Percentiles rank a stretch among this genome's conserved stretches.
phyloP scores from a whole-genome alignment of 2,797 vertebrate genomes.

The Heteromormyrus szaboi region DNA sequence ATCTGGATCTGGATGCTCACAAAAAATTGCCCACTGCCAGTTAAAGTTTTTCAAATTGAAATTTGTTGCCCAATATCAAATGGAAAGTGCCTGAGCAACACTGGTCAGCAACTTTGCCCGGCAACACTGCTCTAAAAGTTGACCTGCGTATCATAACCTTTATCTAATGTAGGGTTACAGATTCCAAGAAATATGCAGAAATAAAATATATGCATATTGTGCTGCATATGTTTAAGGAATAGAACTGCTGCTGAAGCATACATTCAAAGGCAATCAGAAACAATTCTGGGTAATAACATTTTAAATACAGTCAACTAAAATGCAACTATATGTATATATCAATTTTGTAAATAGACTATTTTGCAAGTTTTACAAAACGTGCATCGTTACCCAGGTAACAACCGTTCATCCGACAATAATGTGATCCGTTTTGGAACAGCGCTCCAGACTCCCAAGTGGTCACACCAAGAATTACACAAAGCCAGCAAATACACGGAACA shows the following conservation, averaged over 20 bases:
- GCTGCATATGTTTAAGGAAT: not conserved
- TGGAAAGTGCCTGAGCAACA: not conserved
- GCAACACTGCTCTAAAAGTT: not conserved
- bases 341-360: not conserved
- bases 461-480: constrained; percentile 10
- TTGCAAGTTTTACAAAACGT: not conserved
- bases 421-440: constrained; percentile 12
- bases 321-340: not conserved
- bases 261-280: not conserved
- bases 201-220: not conserved
- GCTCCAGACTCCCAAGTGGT: constrained; percentile 18
- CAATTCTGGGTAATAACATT: not conserved
- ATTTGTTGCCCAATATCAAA: not conserved
- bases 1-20: not conserved
- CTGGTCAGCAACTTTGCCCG: not conserved
- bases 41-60: not conserved
- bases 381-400: not conserved
- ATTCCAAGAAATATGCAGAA: not conserved
- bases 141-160: not conserved
- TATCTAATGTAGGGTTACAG: not conserved
- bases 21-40: not conserved
- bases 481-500: not conserved
- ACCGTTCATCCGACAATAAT: not conserved
- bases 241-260: not conserved
- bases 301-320: not conserved